Conservation (phyloP, 2,888 invertebrate genomes). For the Gymnoscelis rufifasciata region DNA sequence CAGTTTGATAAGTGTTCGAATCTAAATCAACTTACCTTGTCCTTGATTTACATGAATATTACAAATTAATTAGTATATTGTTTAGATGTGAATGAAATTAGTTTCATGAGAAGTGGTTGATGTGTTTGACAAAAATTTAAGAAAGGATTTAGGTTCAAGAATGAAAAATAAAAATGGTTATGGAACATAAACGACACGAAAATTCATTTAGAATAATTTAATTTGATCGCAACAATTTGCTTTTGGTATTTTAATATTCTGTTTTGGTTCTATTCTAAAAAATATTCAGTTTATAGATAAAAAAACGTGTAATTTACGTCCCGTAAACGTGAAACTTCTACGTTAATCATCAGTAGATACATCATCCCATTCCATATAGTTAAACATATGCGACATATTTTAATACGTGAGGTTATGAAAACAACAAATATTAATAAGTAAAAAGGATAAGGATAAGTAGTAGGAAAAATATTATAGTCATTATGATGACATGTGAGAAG, state of each 20-base stretch:
- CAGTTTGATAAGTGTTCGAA: too few relatives aligned
- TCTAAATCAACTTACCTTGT: too few relatives aligned
- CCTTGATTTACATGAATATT: neutral
- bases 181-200: slow-evolving; percentile 2
- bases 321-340: neutral
- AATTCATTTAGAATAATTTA: neutral
- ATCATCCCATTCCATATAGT: neutral
- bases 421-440: neutral
- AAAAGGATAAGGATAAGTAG: too few relatives aligned
- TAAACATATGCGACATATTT: neutral
- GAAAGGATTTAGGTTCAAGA: neutral
- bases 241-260: too few relatives aligned
- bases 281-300: neutral
- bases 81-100: too few relatives aligned
- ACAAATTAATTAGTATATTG: neutral
- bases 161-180: neutral
- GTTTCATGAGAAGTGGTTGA: neutral
- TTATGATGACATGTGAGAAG: neutral
- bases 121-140: neutral
- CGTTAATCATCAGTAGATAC: neutral
- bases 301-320: neutral
- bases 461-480: neutral
- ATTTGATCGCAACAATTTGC: too few relatives aligned
- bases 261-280: too few relatives aligned
- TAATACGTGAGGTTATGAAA: neutral